These are phyloP conservation scores for Oncorhynchus tshawytscha DNA, from an alignment of 2,113 vertebrate species.

Conservation along the genomic window DNA sequence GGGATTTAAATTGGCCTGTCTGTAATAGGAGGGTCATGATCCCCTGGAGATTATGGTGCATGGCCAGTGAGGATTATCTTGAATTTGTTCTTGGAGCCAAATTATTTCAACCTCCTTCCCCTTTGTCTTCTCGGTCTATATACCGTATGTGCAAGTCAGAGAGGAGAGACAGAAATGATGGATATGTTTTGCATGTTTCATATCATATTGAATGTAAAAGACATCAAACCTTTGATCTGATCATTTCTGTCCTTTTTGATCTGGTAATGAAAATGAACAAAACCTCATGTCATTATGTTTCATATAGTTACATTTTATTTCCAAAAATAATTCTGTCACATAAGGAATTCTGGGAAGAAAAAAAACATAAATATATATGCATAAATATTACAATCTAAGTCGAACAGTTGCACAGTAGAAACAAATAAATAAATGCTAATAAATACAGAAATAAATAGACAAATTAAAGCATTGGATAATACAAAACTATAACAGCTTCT, in stretches of 20 bases:
- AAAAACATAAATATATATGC: constrained; percentile 29
- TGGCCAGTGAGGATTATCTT: not conserved
- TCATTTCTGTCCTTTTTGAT: too few relatives aligned
- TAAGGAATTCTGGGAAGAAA: constrained; percentile 35
- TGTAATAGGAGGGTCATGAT: too few relatives aligned
- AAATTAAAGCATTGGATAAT: not conserved
- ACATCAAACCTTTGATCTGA: not conserved
- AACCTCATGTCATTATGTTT: too few relatives aligned
- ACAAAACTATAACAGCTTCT: constrained; percentile 7
- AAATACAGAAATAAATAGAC: constrained; percentile 54
- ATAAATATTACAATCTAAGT: constrained; percentile 24
- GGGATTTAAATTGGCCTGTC: too few relatives aligned
- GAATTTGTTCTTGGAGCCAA: not conserved
- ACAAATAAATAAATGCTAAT: constrained; percentile 48
- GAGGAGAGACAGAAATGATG: not conserved
- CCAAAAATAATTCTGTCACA: constrained; percentile 24
- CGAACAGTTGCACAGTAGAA: constrained; percentile 14
- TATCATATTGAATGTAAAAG: not conserved
- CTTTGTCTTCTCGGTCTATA: not conserved
- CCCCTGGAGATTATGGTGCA: not conserved
- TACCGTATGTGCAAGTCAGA: not conserved
- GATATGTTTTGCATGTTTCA: not conserved
- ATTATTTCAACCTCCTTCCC: not conserved
- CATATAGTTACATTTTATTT: constrained; percentile 34
- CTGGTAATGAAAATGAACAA: too few relatives aligned